These are phyloP conservation scores for Brenthis daphne DNA, from an alignment of 2,888 invertebrate genomes.

Conservation along the genomic window DNA sequence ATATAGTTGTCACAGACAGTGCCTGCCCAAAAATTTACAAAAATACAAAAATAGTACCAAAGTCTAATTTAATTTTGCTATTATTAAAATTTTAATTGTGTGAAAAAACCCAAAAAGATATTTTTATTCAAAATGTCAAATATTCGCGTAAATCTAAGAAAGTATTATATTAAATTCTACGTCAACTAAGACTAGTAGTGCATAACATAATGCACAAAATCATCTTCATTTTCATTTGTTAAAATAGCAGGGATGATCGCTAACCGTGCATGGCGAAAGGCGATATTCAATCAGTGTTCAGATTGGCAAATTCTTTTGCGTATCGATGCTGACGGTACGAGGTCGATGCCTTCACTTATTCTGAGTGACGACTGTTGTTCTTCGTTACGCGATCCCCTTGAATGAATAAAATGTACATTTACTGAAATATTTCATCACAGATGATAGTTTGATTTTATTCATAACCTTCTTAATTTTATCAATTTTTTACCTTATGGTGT, in stretches of 20 bases:
- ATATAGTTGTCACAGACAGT: too few species aligned
- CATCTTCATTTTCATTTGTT: background rate
- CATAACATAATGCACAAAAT: too few species aligned
- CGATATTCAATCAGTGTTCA: conserved; percentile 32
- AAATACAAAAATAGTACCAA: too few species aligned
- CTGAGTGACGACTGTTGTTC: conserved; percentile 19
- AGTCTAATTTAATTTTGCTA: too few species aligned
- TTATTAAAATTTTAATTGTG: too few species aligned
- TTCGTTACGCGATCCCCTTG: conserved; percentile 30
- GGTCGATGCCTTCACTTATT: conserved; percentile 37
- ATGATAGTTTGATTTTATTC: background rate
- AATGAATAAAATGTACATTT: conserved; percentile 38
- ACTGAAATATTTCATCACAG: conserved; percentile 19
- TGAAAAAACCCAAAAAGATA: too few species aligned
- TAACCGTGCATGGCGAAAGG: conserved; percentile 34
- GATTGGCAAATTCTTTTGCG: conserved; percentile 37
- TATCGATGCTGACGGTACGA: conserved; percentile 36
- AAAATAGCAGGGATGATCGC: conserved; percentile 16
- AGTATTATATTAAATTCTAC: too few species aligned
- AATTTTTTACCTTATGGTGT: too few species aligned
- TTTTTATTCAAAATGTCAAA: too few species aligned
- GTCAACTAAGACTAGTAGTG: too few species aligned
- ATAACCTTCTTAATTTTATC: background rate
- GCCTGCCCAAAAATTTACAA: too few species aligned
- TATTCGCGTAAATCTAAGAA: too few species aligned